phyloP scores from a whole-genome alignment of 2,113 vertebrate genomes.

The Ceuthmochares aereus region DNA sequence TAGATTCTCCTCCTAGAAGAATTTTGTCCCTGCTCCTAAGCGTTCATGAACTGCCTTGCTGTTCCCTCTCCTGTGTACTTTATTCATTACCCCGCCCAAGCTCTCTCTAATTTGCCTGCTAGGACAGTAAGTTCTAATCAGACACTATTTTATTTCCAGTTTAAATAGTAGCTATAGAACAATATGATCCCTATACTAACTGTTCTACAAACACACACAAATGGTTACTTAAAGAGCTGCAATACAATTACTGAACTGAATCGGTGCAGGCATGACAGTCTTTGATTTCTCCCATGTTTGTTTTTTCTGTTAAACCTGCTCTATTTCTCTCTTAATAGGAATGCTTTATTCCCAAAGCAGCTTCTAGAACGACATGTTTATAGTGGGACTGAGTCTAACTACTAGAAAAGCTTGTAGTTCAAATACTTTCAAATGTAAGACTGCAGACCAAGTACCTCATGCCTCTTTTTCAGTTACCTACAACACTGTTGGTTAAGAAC shows the following conservation, averaged over 20 bases:
- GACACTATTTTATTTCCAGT: neutral
- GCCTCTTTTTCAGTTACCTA: neutral
- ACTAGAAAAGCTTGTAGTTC: neutral
- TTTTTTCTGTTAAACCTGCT: neutral
- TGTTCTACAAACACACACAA: neutral
- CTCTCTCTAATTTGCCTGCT: neutral
- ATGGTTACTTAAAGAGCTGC: neutral
- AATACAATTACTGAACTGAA: neutral
- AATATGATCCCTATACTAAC: neutral
- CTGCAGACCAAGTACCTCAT: neutral
- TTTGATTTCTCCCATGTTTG: neutral
- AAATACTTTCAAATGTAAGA: neutral
- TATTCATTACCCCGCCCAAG: neutral
- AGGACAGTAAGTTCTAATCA: neutral
- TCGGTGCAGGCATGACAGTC: neutral
- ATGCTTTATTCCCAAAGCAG: neutral
- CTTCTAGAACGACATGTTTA: neutral
- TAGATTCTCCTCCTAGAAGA: neutral
- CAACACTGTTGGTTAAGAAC: neutral
- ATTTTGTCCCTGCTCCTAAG: neutral
- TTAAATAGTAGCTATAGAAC: neutral
- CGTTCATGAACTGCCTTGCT: neutral
- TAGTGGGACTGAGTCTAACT: neutral
- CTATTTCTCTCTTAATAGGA: neutral
- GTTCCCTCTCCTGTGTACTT: neutral